Conservation (phyloP, 2,113 vertebrate genomes). For the Melanocharis versteri region DNA sequence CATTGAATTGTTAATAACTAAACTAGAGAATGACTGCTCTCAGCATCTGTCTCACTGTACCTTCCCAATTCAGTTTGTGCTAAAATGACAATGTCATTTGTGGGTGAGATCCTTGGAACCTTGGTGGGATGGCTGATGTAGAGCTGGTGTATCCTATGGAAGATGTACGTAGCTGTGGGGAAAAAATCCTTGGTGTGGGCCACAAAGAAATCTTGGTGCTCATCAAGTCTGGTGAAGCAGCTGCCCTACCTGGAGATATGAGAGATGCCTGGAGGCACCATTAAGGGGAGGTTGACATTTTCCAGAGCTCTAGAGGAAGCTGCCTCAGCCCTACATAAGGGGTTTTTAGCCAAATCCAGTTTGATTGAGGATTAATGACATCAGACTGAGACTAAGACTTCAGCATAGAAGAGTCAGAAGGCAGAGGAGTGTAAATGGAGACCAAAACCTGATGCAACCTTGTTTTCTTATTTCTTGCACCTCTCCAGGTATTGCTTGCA, state of each 20-base stretch:
- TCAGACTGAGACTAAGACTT: background rate
- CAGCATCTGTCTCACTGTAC: background rate
- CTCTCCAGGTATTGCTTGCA: slow-evolving; percentile 79
- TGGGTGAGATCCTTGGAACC: background rate
- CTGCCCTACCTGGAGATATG: background rate
- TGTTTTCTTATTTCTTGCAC: background rate
- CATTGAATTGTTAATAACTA: background rate
- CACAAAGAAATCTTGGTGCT: background rate
- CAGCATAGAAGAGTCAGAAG: background rate
- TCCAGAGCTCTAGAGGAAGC: background rate
- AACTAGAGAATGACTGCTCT: background rate
- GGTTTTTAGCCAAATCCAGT: background rate
- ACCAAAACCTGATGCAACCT: background rate
- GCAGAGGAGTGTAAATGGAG: background rate
- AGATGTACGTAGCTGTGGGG: background rate
- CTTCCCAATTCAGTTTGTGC: background rate
- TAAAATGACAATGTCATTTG: background rate
- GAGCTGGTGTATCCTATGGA: background rate
- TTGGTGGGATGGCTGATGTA: background rate
- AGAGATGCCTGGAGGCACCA: background rate
- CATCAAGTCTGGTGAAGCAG: background rate
- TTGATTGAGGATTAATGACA: background rate
- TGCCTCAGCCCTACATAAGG: background rate
- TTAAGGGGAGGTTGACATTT: background rate
- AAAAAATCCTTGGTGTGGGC: background rate